These are phyloP conservation scores for Toxotes jaculatrix DNA, from an alignment of 2,113 vertebrate genomes.

Conservation along the genomic window DNA sequence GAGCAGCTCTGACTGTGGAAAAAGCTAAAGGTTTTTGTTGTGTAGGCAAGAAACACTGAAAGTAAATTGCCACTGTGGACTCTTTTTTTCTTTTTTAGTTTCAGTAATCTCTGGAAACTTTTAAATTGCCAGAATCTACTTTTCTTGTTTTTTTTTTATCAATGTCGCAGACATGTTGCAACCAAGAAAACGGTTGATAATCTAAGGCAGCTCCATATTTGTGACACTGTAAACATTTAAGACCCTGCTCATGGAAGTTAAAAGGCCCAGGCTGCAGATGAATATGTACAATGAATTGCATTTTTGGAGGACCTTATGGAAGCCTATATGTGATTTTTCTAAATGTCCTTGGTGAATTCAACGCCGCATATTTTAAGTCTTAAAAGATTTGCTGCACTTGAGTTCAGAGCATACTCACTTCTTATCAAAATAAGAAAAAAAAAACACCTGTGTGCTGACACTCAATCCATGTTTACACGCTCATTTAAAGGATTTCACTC, in stretches of 20 bases:
- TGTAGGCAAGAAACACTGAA: constrained; percentile 11
- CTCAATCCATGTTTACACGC: constrained; percentile 6
- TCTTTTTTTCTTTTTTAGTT: no score
- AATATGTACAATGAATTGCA: neutral
- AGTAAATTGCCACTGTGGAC: neutral
- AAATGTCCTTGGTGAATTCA: neutral
- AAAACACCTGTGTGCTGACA: neutral
- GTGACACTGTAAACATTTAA: neutral
- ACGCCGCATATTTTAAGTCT: neutral
- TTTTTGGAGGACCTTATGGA: neutral
- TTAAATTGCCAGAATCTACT: neutral
- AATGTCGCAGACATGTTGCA: neutral
- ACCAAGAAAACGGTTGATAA: neutral
- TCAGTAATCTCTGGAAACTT: neutral
- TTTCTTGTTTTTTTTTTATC: neutral
- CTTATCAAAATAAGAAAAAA: constrained; percentile 9
- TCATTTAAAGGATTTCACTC: constrained; percentile 16
- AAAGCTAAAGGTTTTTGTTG: constrained; percentile 20
- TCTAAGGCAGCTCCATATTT: no score
- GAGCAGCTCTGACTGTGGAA: constrained; percentile 11
- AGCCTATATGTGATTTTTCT: neutral
- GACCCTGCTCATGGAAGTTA: neutral
- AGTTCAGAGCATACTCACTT: neutral
- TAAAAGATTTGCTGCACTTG: constrained; percentile 5
- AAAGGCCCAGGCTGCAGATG: neutral